A percentile compares a stretch with the other conserved stretches of the same genome.
phyloP scores from a whole-genome alignment of 2,113 vertebrate species.

The Blennius ocellaris region DNA sequence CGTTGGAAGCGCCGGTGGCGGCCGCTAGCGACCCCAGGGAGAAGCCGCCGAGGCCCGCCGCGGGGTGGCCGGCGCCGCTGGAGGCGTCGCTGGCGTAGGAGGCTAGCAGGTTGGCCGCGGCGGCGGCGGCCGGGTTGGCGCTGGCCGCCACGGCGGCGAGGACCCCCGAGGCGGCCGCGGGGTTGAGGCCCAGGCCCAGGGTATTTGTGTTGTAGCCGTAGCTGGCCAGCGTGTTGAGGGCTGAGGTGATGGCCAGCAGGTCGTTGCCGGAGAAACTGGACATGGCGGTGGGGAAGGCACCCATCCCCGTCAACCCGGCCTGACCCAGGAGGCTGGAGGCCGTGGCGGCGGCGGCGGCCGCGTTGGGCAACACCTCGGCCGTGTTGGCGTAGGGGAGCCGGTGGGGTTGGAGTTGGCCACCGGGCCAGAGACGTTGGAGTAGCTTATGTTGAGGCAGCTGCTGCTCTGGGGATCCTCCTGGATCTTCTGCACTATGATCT shows the following conservation, averaged over 20 bases:
- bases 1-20: slow-evolving; percentile 90
- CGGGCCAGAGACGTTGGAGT: slow-evolving; percentile 92
- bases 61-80: slow-evolving; percentile 83
- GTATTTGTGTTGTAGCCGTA: slow-evolving; percentile 97
- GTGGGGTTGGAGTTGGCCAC: slow-evolving; percentile 97
- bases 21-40: slow-evolving; percentile 89
- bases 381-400: slow-evolving; percentile 93
- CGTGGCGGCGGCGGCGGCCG: slow-evolving; percentile 87
- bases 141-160: slow-evolving; percentile 91
- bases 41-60: slow-evolving; percentile 86
- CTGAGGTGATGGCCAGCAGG: slow-evolving; percentile 94
- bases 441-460: slow-evolving; percentile 96
- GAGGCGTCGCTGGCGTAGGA: slow-evolving; percentile 91
- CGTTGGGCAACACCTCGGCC: slow-evolving; percentile 88
- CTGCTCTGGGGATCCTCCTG: slow-evolving; percentile 96
- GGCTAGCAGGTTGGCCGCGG: slow-evolving; percentile 91
- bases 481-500: slow-evolving; percentile 95
- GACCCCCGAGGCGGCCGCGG: slow-evolving; percentile 91
- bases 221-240: slow-evolving; percentile 94
- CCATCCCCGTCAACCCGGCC: slow-evolving; percentile 88
- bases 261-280: slow-evolving; percentile 93
- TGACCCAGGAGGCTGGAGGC: slow-evolving; percentile 91
- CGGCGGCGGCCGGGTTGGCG: slow-evolving; percentile 91
- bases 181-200: slow-evolving; percentile 92
- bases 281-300: slow-evolving; percentile 89